Evolutionary conservation across 2,797 vertebrate species (phyloP).

Genomic region (Siniperca scherzeri): DNA sequence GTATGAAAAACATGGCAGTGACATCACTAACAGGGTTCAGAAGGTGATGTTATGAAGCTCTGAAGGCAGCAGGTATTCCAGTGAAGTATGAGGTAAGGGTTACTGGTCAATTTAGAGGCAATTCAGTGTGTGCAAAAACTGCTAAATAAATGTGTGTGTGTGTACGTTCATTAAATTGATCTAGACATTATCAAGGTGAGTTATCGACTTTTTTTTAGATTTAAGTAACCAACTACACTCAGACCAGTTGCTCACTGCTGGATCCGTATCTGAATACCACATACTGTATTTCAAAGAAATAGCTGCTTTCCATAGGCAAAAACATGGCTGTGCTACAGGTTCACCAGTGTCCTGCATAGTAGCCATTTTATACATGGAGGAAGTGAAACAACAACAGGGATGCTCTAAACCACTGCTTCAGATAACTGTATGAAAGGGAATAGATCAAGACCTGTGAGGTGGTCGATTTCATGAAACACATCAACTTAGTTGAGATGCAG

Average conservation of each 20-base stretch:
- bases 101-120: background rate
- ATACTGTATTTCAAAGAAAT: background rate
- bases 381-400: too few species aligned
- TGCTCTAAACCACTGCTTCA: too few species aligned
- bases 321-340: too few species aligned
- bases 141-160: background rate
- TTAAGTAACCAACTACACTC: background rate
- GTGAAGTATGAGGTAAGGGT: background rate
- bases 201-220: background rate
- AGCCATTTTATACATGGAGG: too few species aligned
- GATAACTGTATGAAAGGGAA: background rate
- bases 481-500: background rate
- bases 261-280: background rate
- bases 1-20: background rate
- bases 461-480: too few species aligned
- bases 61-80: background rate
- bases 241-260: background rate
- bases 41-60: background rate
- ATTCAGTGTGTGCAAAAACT: background rate
- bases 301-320: background rate
- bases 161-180: background rate
- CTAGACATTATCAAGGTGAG: background rate
- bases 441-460: background rate
- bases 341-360: too few species aligned
- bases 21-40: background rate